Percentiles rank a stretch among this genome's conserved stretches.
Evolutionary conservation across 1,140 invertebrate genomes (phyloP).

Genomic region (Pogonomyrmex californicus): DNA sequence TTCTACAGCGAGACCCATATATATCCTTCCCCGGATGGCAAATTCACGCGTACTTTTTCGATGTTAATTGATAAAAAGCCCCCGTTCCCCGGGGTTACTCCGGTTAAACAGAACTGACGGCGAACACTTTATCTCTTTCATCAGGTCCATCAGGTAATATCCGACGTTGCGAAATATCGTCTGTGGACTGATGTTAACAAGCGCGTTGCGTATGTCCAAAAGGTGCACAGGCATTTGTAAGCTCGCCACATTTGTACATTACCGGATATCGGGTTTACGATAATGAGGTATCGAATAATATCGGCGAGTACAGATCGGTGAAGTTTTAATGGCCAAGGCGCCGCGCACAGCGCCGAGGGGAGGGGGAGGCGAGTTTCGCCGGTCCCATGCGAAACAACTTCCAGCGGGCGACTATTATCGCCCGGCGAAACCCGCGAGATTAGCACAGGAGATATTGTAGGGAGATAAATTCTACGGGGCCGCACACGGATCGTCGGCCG

Average conservation of each 20-base stretch:
- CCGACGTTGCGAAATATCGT: slow-evolving; percentile 32
- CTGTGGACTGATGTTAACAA: neutral
- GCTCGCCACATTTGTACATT: neutral
- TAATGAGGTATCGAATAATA: slow-evolving; percentile 28
- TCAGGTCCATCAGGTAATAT: neutral
- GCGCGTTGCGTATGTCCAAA: neutral
- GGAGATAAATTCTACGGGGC: neutral
- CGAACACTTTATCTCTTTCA: slow-evolving; percentile 24
- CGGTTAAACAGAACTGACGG: slow-evolving; percentile 24
- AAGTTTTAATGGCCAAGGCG: slow-evolving; percentile 29
- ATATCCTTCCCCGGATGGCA: neutral
- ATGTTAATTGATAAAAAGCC: slow-evolving; percentile 38
- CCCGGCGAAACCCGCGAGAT: neutral
- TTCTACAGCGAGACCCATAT: neutral
- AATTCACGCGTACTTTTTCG: neutral
- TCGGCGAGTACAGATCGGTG: neutral
- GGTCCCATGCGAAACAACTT: neutral
- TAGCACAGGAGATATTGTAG: neutral
- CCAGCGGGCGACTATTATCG: slow-evolving; percentile 8
- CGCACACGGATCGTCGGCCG: neutral
- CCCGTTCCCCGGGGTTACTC: neutral
- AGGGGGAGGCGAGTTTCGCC: fast-evolving
- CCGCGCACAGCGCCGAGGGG: neutral
- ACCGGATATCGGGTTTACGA: slow-evolving; percentile 1
- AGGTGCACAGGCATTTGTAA: neutral